Conservation (phyloP, 2,797 vertebrate species). For the Leptatherina wallacei region DNA sequence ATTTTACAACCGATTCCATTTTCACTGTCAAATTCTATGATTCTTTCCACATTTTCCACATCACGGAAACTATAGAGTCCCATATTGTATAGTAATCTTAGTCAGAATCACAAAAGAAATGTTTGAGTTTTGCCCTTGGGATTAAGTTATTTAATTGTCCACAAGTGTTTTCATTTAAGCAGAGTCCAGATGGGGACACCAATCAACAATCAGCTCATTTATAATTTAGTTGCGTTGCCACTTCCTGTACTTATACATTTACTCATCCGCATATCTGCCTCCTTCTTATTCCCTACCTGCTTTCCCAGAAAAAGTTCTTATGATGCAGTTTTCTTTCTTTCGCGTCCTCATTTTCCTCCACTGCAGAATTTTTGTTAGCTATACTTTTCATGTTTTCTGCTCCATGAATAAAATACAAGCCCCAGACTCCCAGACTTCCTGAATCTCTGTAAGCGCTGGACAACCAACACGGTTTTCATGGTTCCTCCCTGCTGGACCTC, state of each 20-base stretch:
- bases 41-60: no score
- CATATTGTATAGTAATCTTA: not conserved
- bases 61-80: no score
- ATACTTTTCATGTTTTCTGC: constrained; percentile 47
- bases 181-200: not conserved
- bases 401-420: constrained; percentile 69
- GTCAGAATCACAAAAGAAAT: not conserved
- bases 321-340: constrained; percentile 23
- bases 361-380: constrained; percentile 21
- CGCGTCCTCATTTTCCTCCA: constrained; percentile 10
- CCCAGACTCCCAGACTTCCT: constrained; percentile 47
- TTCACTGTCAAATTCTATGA: no score
- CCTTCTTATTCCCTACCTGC: constrained; percentile 4
- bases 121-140: not conserved
- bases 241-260: not conserved
- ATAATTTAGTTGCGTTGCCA: not conserved
- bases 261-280: not conserved
- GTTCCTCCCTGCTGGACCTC: constrained; percentile 46
- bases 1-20: no score
- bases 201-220: not conserved
- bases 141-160: not conserved
- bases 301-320: constrained; percentile 11
- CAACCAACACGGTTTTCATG: constrained; percentile 35
- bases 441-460: constrained; percentile 41
- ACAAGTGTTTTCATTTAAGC: not conserved